Percentiles rank a stretch among this genome's conserved stretches.
Conservation (phyloP, 1,140 invertebrate species). For the Drosophila tropicalis region DNA sequence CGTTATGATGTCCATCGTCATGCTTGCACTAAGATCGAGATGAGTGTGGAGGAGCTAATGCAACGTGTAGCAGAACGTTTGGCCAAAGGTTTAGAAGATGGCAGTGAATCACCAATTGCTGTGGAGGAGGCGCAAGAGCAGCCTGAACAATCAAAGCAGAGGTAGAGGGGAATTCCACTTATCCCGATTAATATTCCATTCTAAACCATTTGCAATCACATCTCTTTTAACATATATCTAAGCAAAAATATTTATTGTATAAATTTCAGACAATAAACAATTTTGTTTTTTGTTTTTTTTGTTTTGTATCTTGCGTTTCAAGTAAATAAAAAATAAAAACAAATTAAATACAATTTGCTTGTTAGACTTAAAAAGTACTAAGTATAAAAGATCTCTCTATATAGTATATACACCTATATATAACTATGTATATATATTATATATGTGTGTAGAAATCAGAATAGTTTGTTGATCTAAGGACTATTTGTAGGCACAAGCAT, state of each 20-base stretch:
- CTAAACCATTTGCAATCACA: background rate
- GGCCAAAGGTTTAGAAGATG: constrained; percentile 49
- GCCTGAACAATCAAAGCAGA: background rate
- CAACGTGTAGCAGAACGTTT: constrained; percentile 67
- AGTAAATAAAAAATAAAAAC: constrained; percentile 63
- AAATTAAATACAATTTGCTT: constrained; percentile 45
- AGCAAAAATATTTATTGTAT: constrained; percentile 51
- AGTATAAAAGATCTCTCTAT: constrained; percentile 30
- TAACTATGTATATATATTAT: too few species aligned
- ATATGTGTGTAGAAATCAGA: constrained; percentile 18
- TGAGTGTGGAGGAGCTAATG: constrained; percentile 80
- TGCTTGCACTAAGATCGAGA: constrained; percentile 70
- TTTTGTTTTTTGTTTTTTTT: constrained; percentile 13
- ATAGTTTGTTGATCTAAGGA: constrained; percentile 2
- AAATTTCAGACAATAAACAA: constrained; percentile 65
- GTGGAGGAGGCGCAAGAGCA: constrained; percentile 5
- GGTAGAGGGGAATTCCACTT: background rate
- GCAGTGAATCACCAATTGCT: constrained; percentile 25
- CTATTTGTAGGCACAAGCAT: constrained; percentile 21
- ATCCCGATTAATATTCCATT: background rate
- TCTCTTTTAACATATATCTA: constrained; percentile 28
- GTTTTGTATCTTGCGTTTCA: constrained; percentile 37
- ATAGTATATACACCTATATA: too few species aligned
- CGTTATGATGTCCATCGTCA: constrained; percentile 57
- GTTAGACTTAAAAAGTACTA: constrained; percentile 54